phyloP scores from a whole-genome alignment of 2,113 vertebrate species.

The Corvus hawaiiensis region DNA sequence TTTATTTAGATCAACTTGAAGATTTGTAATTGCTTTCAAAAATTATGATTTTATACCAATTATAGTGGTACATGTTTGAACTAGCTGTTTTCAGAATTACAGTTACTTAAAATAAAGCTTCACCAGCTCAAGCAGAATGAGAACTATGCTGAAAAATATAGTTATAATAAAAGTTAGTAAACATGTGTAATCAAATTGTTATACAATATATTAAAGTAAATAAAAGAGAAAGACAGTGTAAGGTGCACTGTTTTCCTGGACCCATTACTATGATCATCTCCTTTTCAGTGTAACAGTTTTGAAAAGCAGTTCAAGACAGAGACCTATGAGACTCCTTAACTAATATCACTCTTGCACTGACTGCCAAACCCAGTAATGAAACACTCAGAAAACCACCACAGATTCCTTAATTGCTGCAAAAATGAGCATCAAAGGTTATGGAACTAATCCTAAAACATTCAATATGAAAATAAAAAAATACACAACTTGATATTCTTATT shows the following conservation, averaged over 20 bases:
- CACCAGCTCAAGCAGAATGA: not conserved
- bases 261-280: not conserved
- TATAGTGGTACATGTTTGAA: not conserved
- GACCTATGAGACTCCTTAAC: not conserved
- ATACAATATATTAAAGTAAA: not conserved
- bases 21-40: not conserved
- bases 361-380: not conserved
- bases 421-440: not conserved
- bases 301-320: not conserved
- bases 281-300: not conserved
- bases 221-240: not conserved
- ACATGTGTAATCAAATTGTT: not conserved
- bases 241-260: not conserved
- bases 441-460: not conserved
- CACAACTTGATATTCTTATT: not conserved
- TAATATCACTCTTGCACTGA: not conserved
- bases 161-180: not conserved
- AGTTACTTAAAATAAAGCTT: not conserved
- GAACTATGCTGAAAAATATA: not conserved
- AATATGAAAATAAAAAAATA: not conserved
- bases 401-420: not conserved
- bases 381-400: not conserved
- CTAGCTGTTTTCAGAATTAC: not conserved
- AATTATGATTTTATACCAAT: not conserved
- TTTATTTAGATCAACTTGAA: not conserved